Evolutionary conservation across 2,797 vertebrate genomes (phyloP).

Genomic region (Paedocypris micromegethes): DNA sequence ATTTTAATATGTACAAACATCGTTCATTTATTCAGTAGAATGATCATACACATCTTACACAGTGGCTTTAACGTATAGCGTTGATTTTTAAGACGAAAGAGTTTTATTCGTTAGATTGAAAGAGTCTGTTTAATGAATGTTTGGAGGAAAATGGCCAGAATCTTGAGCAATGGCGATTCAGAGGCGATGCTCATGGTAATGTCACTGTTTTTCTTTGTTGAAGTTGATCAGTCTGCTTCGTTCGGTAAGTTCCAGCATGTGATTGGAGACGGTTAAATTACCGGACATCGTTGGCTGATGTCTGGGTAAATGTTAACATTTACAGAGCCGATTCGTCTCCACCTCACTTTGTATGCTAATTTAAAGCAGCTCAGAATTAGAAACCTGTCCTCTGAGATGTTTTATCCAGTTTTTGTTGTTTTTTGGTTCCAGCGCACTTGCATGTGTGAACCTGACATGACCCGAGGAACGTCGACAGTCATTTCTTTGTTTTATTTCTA

Average conservation of each 20-base stretch:
- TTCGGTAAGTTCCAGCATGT: constrained; percentile 74
- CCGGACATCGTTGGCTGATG: constrained; percentile 43
- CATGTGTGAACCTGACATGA: constrained; percentile 34
- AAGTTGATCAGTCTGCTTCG: constrained; percentile 75
- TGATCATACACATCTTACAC: too few species aligned
- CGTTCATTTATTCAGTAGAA: too few species aligned
- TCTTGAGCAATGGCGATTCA: background rate
- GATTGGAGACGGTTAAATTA: constrained; percentile 33
- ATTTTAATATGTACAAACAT: too few species aligned
- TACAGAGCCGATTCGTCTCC: constrained; percentile 26
- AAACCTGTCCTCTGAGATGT: constrained; percentile 13
- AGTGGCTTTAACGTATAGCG: too few species aligned
- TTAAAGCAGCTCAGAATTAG: constrained; percentile 19
- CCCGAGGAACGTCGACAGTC: background rate
- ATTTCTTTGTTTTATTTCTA: too few species aligned
- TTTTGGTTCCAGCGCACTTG: constrained; percentile 27
- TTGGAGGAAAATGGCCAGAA: too few species aligned
- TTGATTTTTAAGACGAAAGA: too few species aligned
- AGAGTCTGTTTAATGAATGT: too few species aligned
- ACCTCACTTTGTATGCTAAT: constrained; percentile 3
- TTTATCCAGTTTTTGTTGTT: constrained; percentile 16
- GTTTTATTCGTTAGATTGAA: too few species aligned
- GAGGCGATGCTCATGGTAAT: constrained; percentile 28
- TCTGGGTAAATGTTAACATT: constrained; percentile 43
- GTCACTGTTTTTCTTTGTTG: constrained; percentile 65